A percentile compares a stretch with the other conserved stretches of the same genome.
These are phyloP conservation scores for Oppia nitens DNA, from an alignment of 1,140 invertebrate species.

Conservation along the genomic window DNA sequence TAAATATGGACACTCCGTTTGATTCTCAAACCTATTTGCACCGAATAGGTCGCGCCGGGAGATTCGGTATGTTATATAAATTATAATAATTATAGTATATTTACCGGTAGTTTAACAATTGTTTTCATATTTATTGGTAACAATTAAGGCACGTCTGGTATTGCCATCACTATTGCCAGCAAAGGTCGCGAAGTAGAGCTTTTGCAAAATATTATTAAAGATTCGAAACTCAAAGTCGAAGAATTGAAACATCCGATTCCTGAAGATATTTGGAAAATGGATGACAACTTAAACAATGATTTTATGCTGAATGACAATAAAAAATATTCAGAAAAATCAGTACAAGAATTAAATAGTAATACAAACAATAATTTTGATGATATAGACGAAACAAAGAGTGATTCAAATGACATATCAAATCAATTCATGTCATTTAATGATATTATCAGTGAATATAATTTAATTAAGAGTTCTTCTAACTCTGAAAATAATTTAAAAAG, in stretches of 20 bases:
- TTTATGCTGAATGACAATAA: neutral
- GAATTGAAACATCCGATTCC: neutral
- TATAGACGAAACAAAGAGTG: neutral
- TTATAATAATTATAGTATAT: neutral
- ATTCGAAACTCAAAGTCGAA: neutral
- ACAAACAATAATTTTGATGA: no score
- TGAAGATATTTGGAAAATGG: neutral
- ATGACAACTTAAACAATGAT: neutral
- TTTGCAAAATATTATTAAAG: neutral
- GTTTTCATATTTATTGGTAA: neutral
- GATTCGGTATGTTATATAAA: slow-evolving; percentile 36
- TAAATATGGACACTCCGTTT: slow-evolving; percentile 73
- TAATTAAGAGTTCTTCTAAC: neutral
- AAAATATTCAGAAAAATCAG: neutral
- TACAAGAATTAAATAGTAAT: neutral
- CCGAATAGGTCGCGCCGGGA: slow-evolving; percentile 78
- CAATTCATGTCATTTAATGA: neutral
- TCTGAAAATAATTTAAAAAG: no score
- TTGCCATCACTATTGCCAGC: neutral
- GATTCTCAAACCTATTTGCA: slow-evolving; percentile 82
- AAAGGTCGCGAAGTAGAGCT: neutral
- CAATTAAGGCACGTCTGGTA: neutral
- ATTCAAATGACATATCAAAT: neutral
- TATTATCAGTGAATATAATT: neutral
- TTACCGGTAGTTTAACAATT: neutral